Conservation (phyloP, 2,888 invertebrate genomes). For the Caenorhabditis japonica region DNA sequence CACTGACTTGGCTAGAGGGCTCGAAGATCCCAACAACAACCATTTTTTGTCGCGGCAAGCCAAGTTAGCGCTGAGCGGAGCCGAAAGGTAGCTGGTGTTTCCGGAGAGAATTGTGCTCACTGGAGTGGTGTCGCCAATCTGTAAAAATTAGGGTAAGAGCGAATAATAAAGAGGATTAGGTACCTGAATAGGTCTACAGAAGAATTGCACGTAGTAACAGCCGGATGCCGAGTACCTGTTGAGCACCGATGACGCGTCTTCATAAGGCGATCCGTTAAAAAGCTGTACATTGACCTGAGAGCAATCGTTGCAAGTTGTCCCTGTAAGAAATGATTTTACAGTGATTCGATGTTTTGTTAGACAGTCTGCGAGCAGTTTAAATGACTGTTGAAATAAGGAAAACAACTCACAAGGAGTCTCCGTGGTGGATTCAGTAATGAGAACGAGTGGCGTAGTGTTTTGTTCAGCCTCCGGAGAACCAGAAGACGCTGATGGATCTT, state of each 20-base stretch:
- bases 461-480: background rate
- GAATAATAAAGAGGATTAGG: too few relatives aligned
- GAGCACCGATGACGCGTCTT: constrained; percentile 62
- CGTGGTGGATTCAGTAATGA: background rate
- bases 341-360: too few relatives aligned
- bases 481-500: background rate
- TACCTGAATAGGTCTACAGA: constrained; percentile 59
- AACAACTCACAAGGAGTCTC: background rate
- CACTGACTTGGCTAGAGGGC: constrained; percentile 25
- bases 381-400: too few relatives aligned
- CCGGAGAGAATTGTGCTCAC: constrained; percentile 60
- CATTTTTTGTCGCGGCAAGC: constrained; percentile 56
- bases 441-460: background rate
- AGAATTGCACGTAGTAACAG: constrained; percentile 60
- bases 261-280: constrained; percentile 55
- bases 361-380: too few relatives aligned
- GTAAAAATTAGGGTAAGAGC: too few relatives aligned
- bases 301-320: constrained; percentile 57
- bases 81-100: constrained; percentile 24
- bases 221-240: constrained; percentile 56
- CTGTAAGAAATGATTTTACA: background rate
- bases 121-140: constrained; percentile 58
- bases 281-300: constrained; percentile 52
- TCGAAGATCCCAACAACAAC: constrained; percentile 31
- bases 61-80: constrained; percentile 44